Conservation (phyloP, 1,140 invertebrate species). For the Lineus longissimus region DNA sequence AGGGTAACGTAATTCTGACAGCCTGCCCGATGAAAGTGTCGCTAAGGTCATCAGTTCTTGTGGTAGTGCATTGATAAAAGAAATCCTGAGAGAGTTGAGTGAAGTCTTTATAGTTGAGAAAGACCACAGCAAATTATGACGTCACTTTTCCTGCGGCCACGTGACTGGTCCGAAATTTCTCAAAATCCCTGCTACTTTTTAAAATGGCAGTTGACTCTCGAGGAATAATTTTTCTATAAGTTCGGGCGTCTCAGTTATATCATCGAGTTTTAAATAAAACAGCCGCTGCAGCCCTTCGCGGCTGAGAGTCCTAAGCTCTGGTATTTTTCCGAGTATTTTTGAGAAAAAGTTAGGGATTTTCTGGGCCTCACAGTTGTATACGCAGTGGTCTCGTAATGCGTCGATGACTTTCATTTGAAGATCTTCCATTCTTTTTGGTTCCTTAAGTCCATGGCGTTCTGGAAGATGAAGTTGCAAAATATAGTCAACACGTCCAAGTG, state of each 20-base stretch:
- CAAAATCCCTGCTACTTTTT: constrained; percentile 27
- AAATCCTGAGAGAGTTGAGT: too few relatives aligned
- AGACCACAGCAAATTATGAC: too few relatives aligned
- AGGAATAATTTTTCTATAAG: constrained; percentile 93
- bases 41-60: too few relatives aligned
- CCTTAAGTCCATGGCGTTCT: constrained; percentile 89
- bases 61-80: too few relatives aligned
- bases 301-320: constrained; percentile 83
- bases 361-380: constrained; percentile 85
- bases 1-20: too few relatives aligned
- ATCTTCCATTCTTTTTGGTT: constrained; percentile 86
- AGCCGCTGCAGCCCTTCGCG: constrained; percentile 90
- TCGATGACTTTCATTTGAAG: constrained; percentile 93
- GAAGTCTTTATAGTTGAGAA: too few relatives aligned
- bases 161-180: too few relatives aligned
- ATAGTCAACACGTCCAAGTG: too few relatives aligned
- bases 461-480: constrained; percentile 53
- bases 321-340: constrained; percentile 80
- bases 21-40: too few relatives aligned
- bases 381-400: constrained; percentile 88
- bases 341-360: constrained; percentile 87
- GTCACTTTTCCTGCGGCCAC: too few relatives aligned
- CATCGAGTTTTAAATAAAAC: constrained; percentile 89
- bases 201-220: constrained; percentile 83
- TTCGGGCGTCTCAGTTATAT: constrained; percentile 83